Evolutionary conservation across 2,113 vertebrate genomes (phyloP).

Genomic region (Aphyosemion australe): DNA sequence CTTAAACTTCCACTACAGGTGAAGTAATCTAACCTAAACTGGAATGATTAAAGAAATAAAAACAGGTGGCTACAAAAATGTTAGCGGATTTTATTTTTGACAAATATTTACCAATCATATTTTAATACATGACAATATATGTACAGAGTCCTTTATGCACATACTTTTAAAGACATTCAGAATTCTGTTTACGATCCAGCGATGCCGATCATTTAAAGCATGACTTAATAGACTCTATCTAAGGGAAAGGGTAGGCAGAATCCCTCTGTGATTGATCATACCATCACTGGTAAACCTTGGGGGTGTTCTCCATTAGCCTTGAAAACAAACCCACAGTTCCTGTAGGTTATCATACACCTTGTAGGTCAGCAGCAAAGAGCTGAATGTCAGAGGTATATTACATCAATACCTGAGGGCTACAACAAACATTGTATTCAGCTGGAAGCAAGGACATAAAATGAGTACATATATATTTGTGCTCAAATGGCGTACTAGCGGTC

Average conservation of each 20-base stretch:
- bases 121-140: no score
- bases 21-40: no score
- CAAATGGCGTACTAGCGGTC: slow-evolving; percentile 14
- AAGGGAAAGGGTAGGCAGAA: slow-evolving; percentile 25
- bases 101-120: no score
- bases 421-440: slow-evolving; percentile 40
- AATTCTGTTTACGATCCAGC: no score
- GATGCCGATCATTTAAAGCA: not conserved
- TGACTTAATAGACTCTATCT: slow-evolving; percentile 19
- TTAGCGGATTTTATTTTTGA: no score
- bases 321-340: slow-evolving; percentile 50
- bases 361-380: slow-evolving; percentile 55
- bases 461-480: slow-evolving; percentile 12
- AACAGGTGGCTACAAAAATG: no score
- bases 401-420: slow-evolving; percentile 29
- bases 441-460: slow-evolving; percentile 31
- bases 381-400: slow-evolving; percentile 43
- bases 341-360: slow-evolving; percentile 59
- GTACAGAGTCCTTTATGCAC: no score
- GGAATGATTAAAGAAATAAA: no score
- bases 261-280: slow-evolving; percentile 39
- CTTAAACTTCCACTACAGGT: no score
- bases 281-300: slow-evolving; percentile 35
- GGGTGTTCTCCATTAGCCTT: slow-evolving; percentile 53
- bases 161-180: no score